A percentile compares a stretch with the other conserved stretches of the same genome.
Conservation (phyloP, 2,888 invertebrate species). For the Harpagoxenus sublaevis region DNA sequence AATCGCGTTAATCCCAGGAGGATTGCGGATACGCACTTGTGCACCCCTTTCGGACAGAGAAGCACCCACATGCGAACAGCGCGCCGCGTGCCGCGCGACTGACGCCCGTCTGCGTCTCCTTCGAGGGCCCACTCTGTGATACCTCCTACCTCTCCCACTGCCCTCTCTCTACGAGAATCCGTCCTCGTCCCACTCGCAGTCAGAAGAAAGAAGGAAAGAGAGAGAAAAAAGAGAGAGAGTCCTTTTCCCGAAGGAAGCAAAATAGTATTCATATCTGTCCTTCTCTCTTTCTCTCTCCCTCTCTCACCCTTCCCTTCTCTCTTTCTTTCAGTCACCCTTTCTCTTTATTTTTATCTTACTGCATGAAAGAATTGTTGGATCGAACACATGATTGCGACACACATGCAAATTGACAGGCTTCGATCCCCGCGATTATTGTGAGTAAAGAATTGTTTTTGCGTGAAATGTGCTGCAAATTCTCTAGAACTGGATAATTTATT, state of each 20-base stretch:
- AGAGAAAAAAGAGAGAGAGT: neutral
- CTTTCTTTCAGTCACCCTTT: conserved; percentile 20
- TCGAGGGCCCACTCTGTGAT: conserved; percentile 61
- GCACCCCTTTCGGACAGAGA: conserved; percentile 56
- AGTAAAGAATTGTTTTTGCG: neutral
- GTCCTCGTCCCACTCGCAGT: conserved; percentile 21
- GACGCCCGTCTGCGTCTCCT: conserved; percentile 75
- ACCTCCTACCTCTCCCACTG: conserved; percentile 61
- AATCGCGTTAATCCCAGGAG: conserved; percentile 49
- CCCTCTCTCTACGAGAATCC: conserved; percentile 32
- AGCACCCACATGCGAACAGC: conserved; percentile 78
- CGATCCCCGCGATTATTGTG: neutral
- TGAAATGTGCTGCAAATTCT: neutral
- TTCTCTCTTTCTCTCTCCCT: neutral
- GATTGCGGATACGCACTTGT: conserved; percentile 44
- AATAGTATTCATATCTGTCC: neutral
- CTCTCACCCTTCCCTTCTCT: neutral
- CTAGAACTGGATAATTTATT: neutral
- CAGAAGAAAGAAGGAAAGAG: neutral
- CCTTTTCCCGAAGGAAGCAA: conserved; percentile 1
- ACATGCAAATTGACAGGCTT: neutral
- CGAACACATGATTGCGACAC: neutral
- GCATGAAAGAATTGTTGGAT: neutral
- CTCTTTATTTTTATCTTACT: conserved; percentile 46
- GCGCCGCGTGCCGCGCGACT: conserved; percentile 85